A percentile compares a stretch with the other conserved stretches of the same genome.
Evolutionary conservation across 2,888 invertebrate species (phyloP).

Genomic region (Melitaea athalia): DNA sequence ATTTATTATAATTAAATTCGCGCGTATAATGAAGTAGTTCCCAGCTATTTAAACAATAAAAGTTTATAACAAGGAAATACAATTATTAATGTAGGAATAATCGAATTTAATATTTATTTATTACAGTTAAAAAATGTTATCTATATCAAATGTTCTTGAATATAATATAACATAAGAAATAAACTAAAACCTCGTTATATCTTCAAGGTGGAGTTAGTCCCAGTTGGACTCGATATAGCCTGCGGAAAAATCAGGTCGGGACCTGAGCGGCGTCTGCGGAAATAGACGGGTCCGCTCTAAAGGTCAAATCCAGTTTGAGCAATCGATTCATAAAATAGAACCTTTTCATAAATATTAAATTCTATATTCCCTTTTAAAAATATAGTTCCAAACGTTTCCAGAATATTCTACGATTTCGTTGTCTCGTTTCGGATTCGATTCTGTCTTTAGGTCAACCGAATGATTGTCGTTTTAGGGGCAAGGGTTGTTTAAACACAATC

Average conservation of each 20-base stretch:
- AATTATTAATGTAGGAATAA: too few relatives aligned
- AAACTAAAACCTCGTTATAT: neutral
- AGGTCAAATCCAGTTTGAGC: slow-evolving; percentile 33
- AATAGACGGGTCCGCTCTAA: slow-evolving; percentile 37
- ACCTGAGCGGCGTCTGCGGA: slow-evolving; percentile 36
- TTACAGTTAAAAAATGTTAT: too few relatives aligned
- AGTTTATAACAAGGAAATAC: too few relatives aligned
- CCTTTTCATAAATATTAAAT: slow-evolving; percentile 42
- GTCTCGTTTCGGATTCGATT: slow-evolving; percentile 33
- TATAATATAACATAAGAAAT: too few relatives aligned
- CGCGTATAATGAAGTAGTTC: too few relatives aligned
- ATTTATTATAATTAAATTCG: too few relatives aligned
- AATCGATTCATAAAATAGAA: slow-evolving; percentile 37
- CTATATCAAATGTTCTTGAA: too few relatives aligned
- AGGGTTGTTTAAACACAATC: slow-evolving; percentile 12
- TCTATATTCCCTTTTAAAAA: slow-evolving; percentile 39
- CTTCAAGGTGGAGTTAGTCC: slow-evolving; percentile 12
- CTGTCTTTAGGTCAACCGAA: slow-evolving; percentile 26
- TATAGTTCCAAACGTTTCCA: slow-evolving; percentile 32
- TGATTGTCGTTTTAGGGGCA: slow-evolving; percentile 25
- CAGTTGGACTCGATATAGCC: slow-evolving; percentile 23
- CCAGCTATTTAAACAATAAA: too few relatives aligned
- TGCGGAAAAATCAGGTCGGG: slow-evolving; percentile 31
- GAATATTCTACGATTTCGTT: slow-evolving; percentile 37
- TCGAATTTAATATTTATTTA: too few relatives aligned